Conservation (phyloP, 2,888 invertebrate genomes). For the Lithosia quadra region DNA sequence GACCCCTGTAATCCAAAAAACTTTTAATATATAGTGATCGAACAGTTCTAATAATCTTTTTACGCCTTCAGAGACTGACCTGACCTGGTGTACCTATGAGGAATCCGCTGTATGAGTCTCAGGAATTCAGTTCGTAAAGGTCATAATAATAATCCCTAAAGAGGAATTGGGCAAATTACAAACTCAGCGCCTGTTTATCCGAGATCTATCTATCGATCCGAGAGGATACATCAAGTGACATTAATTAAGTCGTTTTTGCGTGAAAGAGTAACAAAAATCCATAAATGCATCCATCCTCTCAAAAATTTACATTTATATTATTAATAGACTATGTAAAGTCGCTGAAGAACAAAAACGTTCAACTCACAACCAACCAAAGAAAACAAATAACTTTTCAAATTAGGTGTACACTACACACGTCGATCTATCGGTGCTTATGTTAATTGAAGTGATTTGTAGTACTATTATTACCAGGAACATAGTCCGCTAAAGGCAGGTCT, state of each 20-base stretch:
- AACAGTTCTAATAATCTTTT: background rate
- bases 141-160: background rate
- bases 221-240: background rate
- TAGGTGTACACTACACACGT: background rate
- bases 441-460: background rate
- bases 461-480: background rate
- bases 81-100: too few species aligned
- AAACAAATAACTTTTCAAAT: background rate
- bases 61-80: background rate
- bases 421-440: background rate
- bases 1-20: background rate
- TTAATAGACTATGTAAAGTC: background rate
- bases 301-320: background rate
- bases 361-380: background rate
- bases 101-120: too few species aligned
- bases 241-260: background rate
- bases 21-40: background rate
- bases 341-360: background rate
- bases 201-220: too few species aligned
- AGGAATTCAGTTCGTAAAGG: background rate
- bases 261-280: background rate
- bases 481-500: slow-evolving; percentile 3
- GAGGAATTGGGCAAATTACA: background rate
- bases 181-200: background rate
- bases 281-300: background rate